Conservation (phyloP, 2,113 vertebrate genomes). For the Abramis brama region DNA sequence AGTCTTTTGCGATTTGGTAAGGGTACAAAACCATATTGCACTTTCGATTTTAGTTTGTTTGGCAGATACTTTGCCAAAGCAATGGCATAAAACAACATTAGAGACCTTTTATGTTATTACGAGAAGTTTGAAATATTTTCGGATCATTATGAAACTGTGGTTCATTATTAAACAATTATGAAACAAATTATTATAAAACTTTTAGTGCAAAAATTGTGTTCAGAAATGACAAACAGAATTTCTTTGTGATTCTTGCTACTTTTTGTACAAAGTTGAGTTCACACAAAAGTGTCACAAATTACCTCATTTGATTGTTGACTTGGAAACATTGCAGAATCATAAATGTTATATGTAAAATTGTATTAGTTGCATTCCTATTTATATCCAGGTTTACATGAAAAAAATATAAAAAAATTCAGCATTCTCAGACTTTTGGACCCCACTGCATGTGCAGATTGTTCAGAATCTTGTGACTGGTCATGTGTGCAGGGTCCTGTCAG, state of each 20-base stretch:
- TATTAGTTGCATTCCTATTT: neutral
- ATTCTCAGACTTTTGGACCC: neutral
- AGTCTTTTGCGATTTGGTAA: no score
- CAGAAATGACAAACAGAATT: neutral
- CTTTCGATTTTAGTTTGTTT: no score
- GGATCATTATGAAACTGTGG: no score
- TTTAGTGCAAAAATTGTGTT: neutral
- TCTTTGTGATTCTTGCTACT: neutral
- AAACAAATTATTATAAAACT: neutral
- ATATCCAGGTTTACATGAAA: neutral
- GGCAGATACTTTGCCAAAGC: no score
- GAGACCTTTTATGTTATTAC: no score
- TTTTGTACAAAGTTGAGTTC: no score
- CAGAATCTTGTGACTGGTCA: neutral
- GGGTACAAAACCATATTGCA: no score
- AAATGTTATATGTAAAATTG: neutral
- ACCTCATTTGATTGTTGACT: neutral
- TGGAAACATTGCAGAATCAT: neutral
- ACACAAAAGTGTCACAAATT: neutral
- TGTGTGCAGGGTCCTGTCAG: constrained; percentile 83
- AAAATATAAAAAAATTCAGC: neutral
- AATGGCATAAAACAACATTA: no score
- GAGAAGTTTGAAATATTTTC: no score
- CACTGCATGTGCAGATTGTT: neutral
- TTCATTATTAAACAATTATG: neutral